Evolutionary conservation across 2,888 invertebrate species (phyloP), one percentile per base, ranked within the genome.

Genomic region (Neoaliturus tenellus): DNA sequence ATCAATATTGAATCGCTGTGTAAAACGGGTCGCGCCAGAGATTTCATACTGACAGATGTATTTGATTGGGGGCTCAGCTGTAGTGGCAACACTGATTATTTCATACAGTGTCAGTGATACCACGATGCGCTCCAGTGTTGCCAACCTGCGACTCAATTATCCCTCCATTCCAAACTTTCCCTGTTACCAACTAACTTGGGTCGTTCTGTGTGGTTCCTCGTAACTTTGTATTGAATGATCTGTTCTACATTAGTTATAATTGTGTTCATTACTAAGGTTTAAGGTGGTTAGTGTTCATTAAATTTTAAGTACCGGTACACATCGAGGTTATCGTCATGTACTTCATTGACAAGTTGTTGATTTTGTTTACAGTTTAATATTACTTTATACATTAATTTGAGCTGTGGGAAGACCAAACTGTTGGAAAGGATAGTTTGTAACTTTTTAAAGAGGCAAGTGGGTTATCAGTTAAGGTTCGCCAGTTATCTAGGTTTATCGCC

Each of bases 111-210:
- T 31, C 62, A 62, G 62, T 31, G 62, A 28, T 31, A n/a, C 62
- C 62, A 4, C 62, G 62, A 17, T 55, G 28, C 31, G 62, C 55
- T n/a, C n/a, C 51, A 62, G 62, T 62, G 62, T 62, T 62, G 62
- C 62, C 62, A 62, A 25, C 28, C 62, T 62, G 28, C 62, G 31
- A 31, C 62, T 62, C 62, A 62, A 62, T 62, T 62, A 62, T 62
- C 62, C 62, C 62, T 62, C 62, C 31, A 62, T 62, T 62, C 8
- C 25, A 62, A 62, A 62, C 62, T 62, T 62, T 28, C 62, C 62
- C 62, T 17, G 62, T 62, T 31, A 5, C 28, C 28, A 62, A 62
- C 62, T 28, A 62, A 62, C 62, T 62, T 62, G 62, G 62, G 4
- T 31, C 28, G 62, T 62, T 62, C 31, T 62, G 62, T 62, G 25